Conservation (phyloP, 2,888 invertebrate species). For the Drosophila kambysellisi region DNA sequence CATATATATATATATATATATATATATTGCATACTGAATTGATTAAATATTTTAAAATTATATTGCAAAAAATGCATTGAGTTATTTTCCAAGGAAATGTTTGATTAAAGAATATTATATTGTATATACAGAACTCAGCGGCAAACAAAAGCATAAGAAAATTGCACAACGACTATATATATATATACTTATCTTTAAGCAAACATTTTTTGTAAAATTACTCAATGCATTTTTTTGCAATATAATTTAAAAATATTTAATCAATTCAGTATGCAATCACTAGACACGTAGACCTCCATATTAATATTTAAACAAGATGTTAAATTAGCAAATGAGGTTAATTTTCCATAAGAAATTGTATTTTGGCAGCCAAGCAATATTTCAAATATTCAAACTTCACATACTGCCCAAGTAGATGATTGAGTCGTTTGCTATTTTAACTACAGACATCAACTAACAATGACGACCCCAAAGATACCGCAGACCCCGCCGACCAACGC, state of each 20-base stretch:
- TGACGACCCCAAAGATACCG: not conserved
- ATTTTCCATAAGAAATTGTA: not conserved
- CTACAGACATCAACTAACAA: constrained; percentile 16
- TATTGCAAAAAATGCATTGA: not conserved
- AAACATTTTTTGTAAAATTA: not conserved
- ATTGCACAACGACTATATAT: no score
- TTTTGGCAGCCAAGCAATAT: not conserved
- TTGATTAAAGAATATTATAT: no score
- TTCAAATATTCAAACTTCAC: not conserved
- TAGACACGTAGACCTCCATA: not conserved
- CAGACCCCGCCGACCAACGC: constrained; percentile 1
- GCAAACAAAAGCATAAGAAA: no score
- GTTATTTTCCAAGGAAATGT: no score
- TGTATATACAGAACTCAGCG: no score
- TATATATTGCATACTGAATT: not conserved
- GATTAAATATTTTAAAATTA: not conserved
- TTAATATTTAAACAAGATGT: not conserved
- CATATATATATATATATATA: not conserved
- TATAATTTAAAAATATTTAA: not conserved
- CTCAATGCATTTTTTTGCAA: not conserved
- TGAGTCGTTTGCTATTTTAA: constrained; percentile 5
- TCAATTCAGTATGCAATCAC: not conserved
- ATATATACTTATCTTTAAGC: not conserved
- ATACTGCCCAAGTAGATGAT: not conserved
- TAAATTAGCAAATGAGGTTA: not conserved